Percentiles rank a stretch among this genome's conserved stretches.
phyloP scores from a whole-genome alignment of 2,888 invertebrate genomes.

The Cerastoderma edule region DNA sequence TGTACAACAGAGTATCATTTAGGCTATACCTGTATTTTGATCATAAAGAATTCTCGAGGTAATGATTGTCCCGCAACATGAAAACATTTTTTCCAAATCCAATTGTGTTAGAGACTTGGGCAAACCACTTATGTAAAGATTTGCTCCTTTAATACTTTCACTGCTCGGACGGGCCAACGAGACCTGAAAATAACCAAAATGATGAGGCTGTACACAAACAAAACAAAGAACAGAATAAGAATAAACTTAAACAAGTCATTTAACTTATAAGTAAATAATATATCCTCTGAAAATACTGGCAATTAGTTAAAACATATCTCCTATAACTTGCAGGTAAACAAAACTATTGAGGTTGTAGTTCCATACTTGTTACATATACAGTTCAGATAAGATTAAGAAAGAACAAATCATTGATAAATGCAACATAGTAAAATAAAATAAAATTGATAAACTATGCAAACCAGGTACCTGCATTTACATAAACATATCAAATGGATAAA shows the following conservation, averaged over 20 bases:
- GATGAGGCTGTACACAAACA: slow-evolving; percentile 71
- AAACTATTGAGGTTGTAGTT: neutral
- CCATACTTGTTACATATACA: neutral
- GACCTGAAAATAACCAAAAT: slow-evolving; percentile 82
- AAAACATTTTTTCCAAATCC: slow-evolving; percentile 84
- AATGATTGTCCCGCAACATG: slow-evolving; percentile 84
- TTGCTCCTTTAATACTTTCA: slow-evolving; percentile 84
- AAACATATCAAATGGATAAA: no score
- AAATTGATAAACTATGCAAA: no score
- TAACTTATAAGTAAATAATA: slow-evolving; percentile 20
- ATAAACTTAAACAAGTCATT: slow-evolving; percentile 17
- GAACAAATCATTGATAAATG: no score
- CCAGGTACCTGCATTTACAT: no score
- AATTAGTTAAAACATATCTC: neutral
- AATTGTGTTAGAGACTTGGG: slow-evolving; percentile 84
- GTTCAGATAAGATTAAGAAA: no score
- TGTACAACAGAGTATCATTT: slow-evolving; percentile 38
- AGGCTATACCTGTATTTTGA: slow-evolving; percentile 82
- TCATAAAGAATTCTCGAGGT: slow-evolving; percentile 84
- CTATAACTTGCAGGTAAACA: neutral
- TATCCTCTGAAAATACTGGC: slow-evolving; percentile 4
- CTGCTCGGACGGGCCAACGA: slow-evolving; percentile 84
- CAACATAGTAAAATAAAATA: no score
- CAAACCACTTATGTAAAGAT: slow-evolving; percentile 84
- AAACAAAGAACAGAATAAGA: slow-evolving; percentile 55